Conservation (phyloP, 2,888 invertebrate genomes). For the Volucella inflata region DNA sequence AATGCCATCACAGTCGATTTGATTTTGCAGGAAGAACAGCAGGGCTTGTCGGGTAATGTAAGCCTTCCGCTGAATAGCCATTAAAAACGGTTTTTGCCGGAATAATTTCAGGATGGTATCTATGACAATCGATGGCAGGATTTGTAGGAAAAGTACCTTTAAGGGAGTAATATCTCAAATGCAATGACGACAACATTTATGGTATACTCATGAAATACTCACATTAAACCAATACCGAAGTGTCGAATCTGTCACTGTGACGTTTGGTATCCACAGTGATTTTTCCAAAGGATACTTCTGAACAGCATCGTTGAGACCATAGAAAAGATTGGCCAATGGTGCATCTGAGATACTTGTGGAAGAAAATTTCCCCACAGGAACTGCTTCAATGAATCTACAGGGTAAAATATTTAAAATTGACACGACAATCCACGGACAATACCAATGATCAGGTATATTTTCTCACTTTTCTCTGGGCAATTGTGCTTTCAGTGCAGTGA, state of each 20-base stretch:
- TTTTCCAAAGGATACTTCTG: conserved; percentile 16
- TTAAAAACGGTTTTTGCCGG: conserved; percentile 76
- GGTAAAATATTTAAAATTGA: background rate
- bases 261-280: conserved; percentile 36
- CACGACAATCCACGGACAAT: too few species aligned
- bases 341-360: background rate
- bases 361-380: conserved; percentile 30
- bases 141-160: conserved; percentile 77
- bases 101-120: conserved; percentile 76
- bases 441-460: background rate
- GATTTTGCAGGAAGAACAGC: conserved; percentile 79
- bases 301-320: background rate
- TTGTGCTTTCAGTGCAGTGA: conserved; percentile 63
- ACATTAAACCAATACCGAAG: conserved; percentile 23
- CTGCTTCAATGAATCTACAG: conserved; percentile 25
- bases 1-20: conserved; percentile 77
- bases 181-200: background rate
- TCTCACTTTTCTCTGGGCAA: conserved; percentile 76
- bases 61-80: conserved; percentile 77
- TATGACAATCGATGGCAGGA: conserved; percentile 78
- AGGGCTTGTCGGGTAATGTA: conserved; percentile 77
- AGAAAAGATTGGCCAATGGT: background rate
- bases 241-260: conserved; percentile 1
- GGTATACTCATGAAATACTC: background rate
- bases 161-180: background rate